Base-by-base conservation (phyloP, 2,888 invertebrate genomes). In the Shargacucullia verbasci region DNA sequence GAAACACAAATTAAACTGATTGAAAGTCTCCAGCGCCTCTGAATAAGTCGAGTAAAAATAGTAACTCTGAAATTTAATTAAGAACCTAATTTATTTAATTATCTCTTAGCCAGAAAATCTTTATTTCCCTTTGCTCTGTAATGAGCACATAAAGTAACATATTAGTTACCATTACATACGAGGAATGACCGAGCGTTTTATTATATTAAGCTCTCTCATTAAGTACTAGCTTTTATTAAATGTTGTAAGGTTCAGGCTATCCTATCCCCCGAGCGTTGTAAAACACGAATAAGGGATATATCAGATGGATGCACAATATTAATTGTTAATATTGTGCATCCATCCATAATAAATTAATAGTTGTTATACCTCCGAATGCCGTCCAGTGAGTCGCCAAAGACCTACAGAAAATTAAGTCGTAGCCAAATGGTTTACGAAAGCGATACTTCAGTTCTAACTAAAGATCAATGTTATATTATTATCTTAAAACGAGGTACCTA, bases 121-220 rank as follows among this genome's bases (percentile, higher is more conserved):
- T 6, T 27, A 29, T 31, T 6, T 47, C 40, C 25, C 13, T 15
- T 43, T 15, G n/a, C 8, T 31, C 62, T 15, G 13, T 4, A 37
- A 31, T 14, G 27, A 31, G 14, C 15, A 45, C 27, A 59, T 10
- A 3, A 31, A 68, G 46, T 47, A 34, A 15, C 62, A 13, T 53
- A 27, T 43, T 52, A 13, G 7, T 20, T 13, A 31, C 25, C 12
- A 50, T 62, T 29, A 29, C 70, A 47, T 37, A 15, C 9, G 13
- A 20, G 43, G 27, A n/a, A 27, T 7, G 53, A 38, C 14, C 37
- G 11, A 2, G 14, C 46, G 41, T 33, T 37, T 43, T 45, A n/a
- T 40, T 43, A 31, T 41, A 12, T 35, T 47, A 35, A 40, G 38
- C 27, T 43, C n/a, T 52, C 62, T 62, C 6, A 11, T 13, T 11